These are phyloP conservation scores for Cepaea hortensis DNA, from an alignment of 2,888 invertebrate species.

Conservation along the genomic window DNA sequence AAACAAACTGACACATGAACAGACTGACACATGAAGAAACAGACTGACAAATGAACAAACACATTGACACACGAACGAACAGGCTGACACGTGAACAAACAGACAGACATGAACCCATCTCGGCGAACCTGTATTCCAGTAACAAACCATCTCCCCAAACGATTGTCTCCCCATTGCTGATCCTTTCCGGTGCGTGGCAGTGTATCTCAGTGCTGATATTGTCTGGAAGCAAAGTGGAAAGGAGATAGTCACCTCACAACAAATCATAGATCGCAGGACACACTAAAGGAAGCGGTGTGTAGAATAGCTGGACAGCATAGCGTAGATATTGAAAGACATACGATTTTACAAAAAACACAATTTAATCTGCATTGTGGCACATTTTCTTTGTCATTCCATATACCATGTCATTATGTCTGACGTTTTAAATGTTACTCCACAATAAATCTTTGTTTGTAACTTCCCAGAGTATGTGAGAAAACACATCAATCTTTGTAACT, in stretches of 20 bases:
- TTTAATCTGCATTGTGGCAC: too few species aligned
- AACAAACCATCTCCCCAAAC: slow-evolving; percentile 57
- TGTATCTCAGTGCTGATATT: slow-evolving; percentile 47
- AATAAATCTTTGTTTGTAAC: too few species aligned
- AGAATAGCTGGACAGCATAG: neutral
- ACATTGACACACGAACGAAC: too few species aligned
- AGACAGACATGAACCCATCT: neutral
- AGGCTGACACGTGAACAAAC: too few species aligned
- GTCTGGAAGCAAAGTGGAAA: neutral
- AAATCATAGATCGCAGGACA: neutral
- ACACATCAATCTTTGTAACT: too few species aligned
- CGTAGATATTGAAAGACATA: neutral
- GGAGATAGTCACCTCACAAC: neutral
- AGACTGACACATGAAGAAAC: too few species aligned
- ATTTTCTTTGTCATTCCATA: too few species aligned
- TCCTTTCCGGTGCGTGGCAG: slow-evolving; percentile 46
- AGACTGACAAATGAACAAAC: too few species aligned
- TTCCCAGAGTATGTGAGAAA: too few species aligned
- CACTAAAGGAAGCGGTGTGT: neutral
- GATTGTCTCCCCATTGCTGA: slow-evolving; percentile 50
- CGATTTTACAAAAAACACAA: neutral
- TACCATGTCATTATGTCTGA: too few species aligned
- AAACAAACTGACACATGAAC: too few species aligned
- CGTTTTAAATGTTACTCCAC: too few species aligned
- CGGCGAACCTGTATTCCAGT: slow-evolving; percentile 51